phyloP scores from a whole-genome alignment of 2,888 invertebrate species.

The Gymnoscelis rufifasciata region DNA sequence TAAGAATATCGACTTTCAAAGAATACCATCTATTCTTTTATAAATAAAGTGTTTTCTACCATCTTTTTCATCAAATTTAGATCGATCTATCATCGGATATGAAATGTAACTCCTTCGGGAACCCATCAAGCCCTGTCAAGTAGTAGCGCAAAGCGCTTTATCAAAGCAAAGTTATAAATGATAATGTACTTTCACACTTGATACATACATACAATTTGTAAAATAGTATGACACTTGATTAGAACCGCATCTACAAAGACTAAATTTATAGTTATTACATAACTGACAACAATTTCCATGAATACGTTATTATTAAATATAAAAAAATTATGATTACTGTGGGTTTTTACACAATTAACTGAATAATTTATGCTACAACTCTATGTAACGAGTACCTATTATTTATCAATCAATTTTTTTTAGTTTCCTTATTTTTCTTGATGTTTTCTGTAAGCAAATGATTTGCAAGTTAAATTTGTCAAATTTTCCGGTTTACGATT shows the following conservation, averaged over 20 bases:
- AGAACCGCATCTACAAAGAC: not conserved
- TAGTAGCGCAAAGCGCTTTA: constrained; percentile 7
- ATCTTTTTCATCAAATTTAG: not conserved
- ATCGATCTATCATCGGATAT: not conserved
- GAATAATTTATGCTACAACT: too few species aligned
- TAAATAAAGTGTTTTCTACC: too few species aligned
- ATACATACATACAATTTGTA: constrained; percentile 5
- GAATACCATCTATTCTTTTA: too few species aligned
- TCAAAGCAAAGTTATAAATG: constrained; percentile 7
- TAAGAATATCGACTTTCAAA: not conserved
- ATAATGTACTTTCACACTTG: constrained; percentile 2
- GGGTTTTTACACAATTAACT: not conserved
- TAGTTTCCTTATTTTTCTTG: too few species aligned
- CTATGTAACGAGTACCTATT: too few species aligned
- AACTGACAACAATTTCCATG: constrained; percentile 1
- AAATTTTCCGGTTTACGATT: too few species aligned
- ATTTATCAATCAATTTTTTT: too few species aligned
- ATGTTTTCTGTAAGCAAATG: too few species aligned
- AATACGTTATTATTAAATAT: not conserved
- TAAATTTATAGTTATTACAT: constrained; percentile 6
- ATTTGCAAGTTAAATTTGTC: too few species aligned
- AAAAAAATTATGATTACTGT: not conserved
- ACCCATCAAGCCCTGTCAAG: constrained; percentile 7
- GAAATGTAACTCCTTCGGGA: constrained; percentile 4
- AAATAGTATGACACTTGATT: constrained; percentile 13